Percentiles rank a stretch among this genome's conserved stretches.
These are phyloP conservation scores for Hipposideros armiger DNA, from an alignment of 2,113 vertebrate genomes.

Conservation along the genomic window DNA sequence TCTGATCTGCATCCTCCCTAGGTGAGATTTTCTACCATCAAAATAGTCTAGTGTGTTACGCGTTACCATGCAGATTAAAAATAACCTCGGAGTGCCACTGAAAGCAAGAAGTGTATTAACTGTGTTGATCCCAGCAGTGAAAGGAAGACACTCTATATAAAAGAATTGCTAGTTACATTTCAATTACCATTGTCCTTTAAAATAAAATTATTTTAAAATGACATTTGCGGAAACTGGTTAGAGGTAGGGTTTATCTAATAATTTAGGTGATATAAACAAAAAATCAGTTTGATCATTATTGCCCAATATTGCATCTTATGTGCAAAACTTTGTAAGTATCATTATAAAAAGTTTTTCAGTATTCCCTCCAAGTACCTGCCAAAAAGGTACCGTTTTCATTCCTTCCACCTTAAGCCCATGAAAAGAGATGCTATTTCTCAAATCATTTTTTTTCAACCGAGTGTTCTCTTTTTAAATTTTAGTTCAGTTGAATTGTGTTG, in stretches of 20 bases:
- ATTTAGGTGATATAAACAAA: not conserved
- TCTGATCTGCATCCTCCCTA: not conserved
- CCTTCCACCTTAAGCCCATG: not conserved
- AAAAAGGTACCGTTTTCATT: not conserved
- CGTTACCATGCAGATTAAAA: not conserved
- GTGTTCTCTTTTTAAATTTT: not conserved
- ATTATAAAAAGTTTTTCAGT: not conserved
- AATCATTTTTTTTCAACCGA: not conserved
- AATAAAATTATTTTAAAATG: not conserved
- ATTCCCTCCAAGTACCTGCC: not conserved
- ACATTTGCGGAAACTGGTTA: not conserved
- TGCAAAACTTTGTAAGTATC: not conserved
- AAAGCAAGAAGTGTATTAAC: slow-evolving; percentile 2
- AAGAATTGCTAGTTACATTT: not conserved
- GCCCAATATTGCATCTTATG: not conserved
- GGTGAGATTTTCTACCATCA: not conserved
- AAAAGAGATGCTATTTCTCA: not conserved
- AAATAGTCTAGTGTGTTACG: not conserved
- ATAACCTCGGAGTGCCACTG: not conserved
- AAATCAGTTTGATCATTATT: not conserved
- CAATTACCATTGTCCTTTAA: slow-evolving; percentile 20
- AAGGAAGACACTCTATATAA: not conserved
- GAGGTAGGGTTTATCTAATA: slow-evolving; percentile 5
- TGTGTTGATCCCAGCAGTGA: not conserved
- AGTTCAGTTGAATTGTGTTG: not conserved